Conservation (phyloP, 1,140 invertebrate species). For the Scaptomyza pallida region DNA sequence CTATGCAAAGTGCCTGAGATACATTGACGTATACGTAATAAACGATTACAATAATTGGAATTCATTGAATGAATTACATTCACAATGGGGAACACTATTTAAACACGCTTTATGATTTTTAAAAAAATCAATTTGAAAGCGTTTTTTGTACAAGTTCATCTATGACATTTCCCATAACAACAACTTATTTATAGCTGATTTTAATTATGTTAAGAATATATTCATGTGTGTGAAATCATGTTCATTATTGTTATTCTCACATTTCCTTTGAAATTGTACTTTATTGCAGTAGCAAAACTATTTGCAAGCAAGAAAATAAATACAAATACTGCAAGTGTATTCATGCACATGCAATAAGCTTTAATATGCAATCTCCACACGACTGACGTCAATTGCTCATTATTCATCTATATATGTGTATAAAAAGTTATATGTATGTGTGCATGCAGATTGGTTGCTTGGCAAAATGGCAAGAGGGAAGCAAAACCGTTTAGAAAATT, state of each 20-base stretch:
- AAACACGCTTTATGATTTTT: slow-evolving; percentile 15
- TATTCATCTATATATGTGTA: slow-evolving; percentile 14
- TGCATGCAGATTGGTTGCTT: neutral
- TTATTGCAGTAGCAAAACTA: neutral
- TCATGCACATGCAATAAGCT: slow-evolving; percentile 1
- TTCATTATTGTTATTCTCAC: neutral
- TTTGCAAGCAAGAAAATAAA: neutral
- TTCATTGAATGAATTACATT: slow-evolving; percentile 36
- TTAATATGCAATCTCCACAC: slow-evolving; percentile 3
- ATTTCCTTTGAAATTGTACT: neutral
- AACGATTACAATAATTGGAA: slow-evolving; percentile 37
- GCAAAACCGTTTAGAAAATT: slow-evolving; percentile 3
- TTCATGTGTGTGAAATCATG: too few relatives aligned
- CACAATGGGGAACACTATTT: slow-evolving; percentile 18
- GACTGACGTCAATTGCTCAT: slow-evolving; percentile 33
- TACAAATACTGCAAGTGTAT: slow-evolving; percentile 2
- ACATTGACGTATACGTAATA: slow-evolving; percentile 1
- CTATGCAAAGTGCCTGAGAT: slow-evolving; percentile 44
- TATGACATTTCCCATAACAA: too few relatives aligned
- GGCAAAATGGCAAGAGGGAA: neutral
- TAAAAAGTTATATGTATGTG: too few relatives aligned
- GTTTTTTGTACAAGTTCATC: neutral
- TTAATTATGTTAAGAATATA: too few relatives aligned
- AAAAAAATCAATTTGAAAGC: neutral
- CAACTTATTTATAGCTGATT: too few relatives aligned